Evolutionary conservation across 2,888 invertebrate genomes (phyloP).

Genomic region (Eristalis intricaria): DNA sequence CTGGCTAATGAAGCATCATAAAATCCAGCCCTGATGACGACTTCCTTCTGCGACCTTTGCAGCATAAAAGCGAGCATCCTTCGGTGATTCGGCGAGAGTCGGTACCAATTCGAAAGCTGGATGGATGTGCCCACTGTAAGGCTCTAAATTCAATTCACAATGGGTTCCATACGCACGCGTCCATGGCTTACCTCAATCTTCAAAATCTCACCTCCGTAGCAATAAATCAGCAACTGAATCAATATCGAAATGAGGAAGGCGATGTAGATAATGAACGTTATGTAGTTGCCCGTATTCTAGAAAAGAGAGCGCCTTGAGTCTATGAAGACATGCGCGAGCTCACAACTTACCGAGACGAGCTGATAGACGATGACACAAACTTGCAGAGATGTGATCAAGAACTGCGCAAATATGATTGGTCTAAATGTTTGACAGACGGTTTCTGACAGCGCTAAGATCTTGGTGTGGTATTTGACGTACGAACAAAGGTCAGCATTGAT

Average conservation of each 20-base stretch:
- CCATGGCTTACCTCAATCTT: conserved; percentile 75
- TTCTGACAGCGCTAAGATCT: conserved; percentile 74
- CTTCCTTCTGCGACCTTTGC: conserved; percentile 76
- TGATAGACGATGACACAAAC: conserved; percentile 80
- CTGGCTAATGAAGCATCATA: conserved; percentile 79
- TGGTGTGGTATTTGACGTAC: conserved; percentile 76
- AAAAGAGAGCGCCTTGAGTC: not conserved
- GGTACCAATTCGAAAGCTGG: conserved; percentile 77
- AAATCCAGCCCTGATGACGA: conserved; percentile 77
- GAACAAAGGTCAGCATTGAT: conserved; percentile 70
- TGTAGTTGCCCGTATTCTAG: conserved; percentile 75
- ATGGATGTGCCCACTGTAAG: conserved; percentile 76
- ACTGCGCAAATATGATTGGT: conserved; percentile 79
- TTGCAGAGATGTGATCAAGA: conserved; percentile 79
- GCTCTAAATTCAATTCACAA: conserved; percentile 74
- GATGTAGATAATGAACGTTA: conserved; percentile 75
- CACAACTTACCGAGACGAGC: conserved; percentile 76
- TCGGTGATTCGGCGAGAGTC: conserved; percentile 75
- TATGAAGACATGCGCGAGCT: not conserved
- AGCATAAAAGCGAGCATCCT: conserved; percentile 75
- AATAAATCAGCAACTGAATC: conserved; percentile 79
- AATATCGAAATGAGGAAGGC: conserved; percentile 77
- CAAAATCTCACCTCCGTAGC: conserved; percentile 79
- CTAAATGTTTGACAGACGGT: conserved; percentile 75
- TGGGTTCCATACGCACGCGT: not conserved